A percentile compares a stretch with the other conserved stretches of the same genome.
phyloP scores from a whole-genome alignment of 2,797 vertebrate species.

The Arctocebus calabarensis region DNA sequence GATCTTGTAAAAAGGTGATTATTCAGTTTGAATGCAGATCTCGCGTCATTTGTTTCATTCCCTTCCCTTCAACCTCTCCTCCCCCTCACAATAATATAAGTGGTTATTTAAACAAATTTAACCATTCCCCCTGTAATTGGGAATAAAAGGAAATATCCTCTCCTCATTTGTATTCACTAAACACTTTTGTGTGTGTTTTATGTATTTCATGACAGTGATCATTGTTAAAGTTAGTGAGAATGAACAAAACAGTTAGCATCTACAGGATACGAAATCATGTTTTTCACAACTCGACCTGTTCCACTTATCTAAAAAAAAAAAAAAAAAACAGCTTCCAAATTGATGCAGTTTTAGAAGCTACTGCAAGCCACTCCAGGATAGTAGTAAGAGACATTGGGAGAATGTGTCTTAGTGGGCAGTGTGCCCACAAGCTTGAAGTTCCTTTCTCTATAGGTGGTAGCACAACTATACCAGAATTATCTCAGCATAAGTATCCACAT shows the following conservation, averaged over 20 bases:
- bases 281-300: not conserved
- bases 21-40: not conserved
- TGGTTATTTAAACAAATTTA: not conserved
- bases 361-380: not conserved
- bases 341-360: conserved; percentile 31
- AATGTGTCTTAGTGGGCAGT: conserved; percentile 19
- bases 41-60: not conserved
- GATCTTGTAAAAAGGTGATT: not conserved
- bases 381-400: conserved; percentile 9
- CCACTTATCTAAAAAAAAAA: conserved; percentile 23
- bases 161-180: conserved; percentile 33
- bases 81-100: not conserved
- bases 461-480: conserved; percentile 28
- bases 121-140: not conserved
- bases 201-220: not conserved
- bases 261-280: not conserved
- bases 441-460: conserved; percentile 1
- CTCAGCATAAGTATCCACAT: not conserved
- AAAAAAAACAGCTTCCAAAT: not conserved
- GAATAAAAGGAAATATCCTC: conserved; percentile 10
- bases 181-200: conserved; percentile 8
- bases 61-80: not conserved
- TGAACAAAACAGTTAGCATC: not conserved
- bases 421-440: not conserved
- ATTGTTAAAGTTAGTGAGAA: not conserved